Conservation (phyloP, 92 coral and sea anemone species). For the Virgularia gustaviana region DNA sequence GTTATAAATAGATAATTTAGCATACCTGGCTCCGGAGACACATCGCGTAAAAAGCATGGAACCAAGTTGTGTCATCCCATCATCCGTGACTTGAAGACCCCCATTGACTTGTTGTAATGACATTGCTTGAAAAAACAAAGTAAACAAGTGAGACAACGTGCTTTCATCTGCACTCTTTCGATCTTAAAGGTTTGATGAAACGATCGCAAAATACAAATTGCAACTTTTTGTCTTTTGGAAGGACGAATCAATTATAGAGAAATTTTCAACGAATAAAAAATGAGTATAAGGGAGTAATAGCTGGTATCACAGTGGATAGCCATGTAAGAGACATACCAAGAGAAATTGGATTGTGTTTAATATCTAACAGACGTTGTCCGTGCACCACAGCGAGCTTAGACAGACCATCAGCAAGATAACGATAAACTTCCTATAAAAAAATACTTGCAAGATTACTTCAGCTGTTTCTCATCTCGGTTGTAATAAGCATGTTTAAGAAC, state of each 20-base stretch:
- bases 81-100: constrained; percentile 58
- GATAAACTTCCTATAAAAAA: constrained; percentile 67
- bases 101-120: constrained; percentile 61
- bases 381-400: constrained; percentile 65
- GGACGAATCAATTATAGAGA: not conserved
- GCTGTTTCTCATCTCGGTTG: too few species aligned
- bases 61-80: constrained; percentile 81
- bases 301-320: too few species aligned
- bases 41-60: constrained; percentile 97
- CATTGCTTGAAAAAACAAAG: constrained; percentile 56
- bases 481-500: too few species aligned
- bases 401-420: constrained; percentile 80
- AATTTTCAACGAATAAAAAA: not conserved
- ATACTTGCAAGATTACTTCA: too few species aligned
- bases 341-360: constrained; percentile 91
- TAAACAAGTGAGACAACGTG: not conserved
- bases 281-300: not conserved
- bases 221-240: not conserved
- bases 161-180: too few species aligned
- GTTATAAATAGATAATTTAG: not conserved
- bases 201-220: not conserved
- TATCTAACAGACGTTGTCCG: constrained; percentile 74
- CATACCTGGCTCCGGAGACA: constrained; percentile 97
- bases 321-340: constrained; percentile 58
- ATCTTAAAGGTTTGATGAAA: not conserved